Evolutionary conservation across 1,140 invertebrate species (phyloP).

Genomic region (Dysdera silvatica): DNA sequence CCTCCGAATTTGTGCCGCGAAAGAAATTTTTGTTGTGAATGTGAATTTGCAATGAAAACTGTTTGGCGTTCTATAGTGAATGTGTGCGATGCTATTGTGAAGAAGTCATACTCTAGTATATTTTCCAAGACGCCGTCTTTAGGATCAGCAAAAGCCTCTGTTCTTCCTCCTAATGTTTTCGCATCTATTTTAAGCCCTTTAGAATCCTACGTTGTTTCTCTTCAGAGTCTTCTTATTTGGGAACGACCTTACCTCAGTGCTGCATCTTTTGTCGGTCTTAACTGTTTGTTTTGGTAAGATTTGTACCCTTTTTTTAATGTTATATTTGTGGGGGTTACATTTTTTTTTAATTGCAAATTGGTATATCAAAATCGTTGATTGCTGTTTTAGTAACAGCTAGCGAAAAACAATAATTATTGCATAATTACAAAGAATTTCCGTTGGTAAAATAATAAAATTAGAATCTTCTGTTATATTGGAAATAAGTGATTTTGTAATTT

Average conservation of each 20-base stretch:
- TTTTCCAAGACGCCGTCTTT: too few species aligned
- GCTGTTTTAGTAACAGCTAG: neutral
- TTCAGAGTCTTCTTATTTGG: conserved; percentile 39
- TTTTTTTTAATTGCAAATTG: neutral
- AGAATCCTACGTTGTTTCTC: conserved; percentile 36
- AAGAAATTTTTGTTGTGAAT: too few species aligned
- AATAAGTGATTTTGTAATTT: too few species aligned
- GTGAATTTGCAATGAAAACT: too few species aligned
- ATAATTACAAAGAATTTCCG: too few species aligned
- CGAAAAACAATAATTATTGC: neutral
- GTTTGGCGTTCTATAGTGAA: too few species aligned
- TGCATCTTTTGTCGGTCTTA: conserved; percentile 34
- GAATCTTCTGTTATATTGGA: too few species aligned
- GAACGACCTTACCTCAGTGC: conserved; percentile 36
- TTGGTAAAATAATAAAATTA: too few species aligned
- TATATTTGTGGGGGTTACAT: neutral
- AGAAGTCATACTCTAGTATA: too few species aligned
- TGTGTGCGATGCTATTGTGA: too few species aligned
- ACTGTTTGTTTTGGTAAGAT: conserved; percentile 38
- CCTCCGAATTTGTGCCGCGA: too few species aligned
- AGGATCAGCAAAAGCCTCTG: too few species aligned
- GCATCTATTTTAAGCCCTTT: conserved; percentile 33
- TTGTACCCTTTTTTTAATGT: neutral
- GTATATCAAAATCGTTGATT: neutral
- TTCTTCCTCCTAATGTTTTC: conserved; percentile 14